A percentile compares a stretch with the other conserved stretches of the same genome.
Evolutionary conservation across 2,797 vertebrate species (phyloP).

Genomic region (Lacerta viridis): DNA sequence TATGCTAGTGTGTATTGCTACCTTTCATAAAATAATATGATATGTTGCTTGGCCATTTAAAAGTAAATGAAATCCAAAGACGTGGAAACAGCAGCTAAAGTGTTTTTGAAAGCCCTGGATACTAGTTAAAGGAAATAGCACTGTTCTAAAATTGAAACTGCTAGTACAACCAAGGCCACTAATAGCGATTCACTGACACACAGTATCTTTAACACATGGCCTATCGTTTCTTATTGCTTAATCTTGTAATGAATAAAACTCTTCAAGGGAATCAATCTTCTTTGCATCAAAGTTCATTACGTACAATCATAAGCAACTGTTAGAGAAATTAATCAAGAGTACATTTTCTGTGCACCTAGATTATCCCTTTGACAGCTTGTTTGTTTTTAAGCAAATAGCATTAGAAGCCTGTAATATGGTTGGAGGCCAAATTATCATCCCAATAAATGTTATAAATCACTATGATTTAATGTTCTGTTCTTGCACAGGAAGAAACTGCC

Average conservation of each 20-base stretch:
- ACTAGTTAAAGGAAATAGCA: conserved; percentile 33
- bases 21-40: conserved; percentile 39
- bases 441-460: conserved; percentile 43
- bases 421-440: conserved; percentile 39
- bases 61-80: conserved; percentile 42
- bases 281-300: conserved; percentile 42
- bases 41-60: conserved; percentile 31
- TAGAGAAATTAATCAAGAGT: conserved; percentile 46
- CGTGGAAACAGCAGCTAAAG: conserved; percentile 24
- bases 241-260: conserved; percentile 48
- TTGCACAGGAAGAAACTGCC: conserved; percentile 19
- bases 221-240: conserved; percentile 27
- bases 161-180: neutral
- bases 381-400: conserved; percentile 51
- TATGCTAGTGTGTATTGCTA: conserved; percentile 31
- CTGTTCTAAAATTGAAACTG: conserved; percentile 26
- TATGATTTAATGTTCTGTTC: conserved; percentile 17
- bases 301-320: conserved; percentile 39
- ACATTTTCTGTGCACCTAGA: conserved; percentile 39
- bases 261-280: conserved; percentile 40
- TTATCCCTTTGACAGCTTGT: conserved; percentile 38
- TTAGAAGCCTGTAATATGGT: conserved; percentile 38
- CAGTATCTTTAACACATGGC: neutral
- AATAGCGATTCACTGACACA: neutral
- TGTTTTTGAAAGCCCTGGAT: conserved; percentile 36